phyloP scores from a whole-genome alignment of 2,888 invertebrate species.

The Pyrrhia umbra region DNA sequence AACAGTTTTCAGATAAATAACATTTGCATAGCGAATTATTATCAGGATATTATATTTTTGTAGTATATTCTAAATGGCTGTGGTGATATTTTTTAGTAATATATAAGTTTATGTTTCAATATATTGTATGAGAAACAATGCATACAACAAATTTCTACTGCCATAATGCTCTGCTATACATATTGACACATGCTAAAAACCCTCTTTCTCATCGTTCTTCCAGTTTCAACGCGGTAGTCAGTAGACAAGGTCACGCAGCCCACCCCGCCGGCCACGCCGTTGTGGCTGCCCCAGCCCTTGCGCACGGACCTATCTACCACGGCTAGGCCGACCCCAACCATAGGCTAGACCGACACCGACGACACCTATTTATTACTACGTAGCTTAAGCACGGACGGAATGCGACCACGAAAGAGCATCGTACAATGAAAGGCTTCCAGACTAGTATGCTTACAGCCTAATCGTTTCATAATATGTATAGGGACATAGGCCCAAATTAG shows the following conservation, averaged over 20 bases:
- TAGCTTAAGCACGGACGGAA: slow-evolving; percentile 85
- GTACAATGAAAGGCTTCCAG: slow-evolving; percentile 66
- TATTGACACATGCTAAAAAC: too few relatives aligned
- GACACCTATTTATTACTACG: slow-evolving; percentile 81
- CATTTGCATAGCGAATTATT: too few relatives aligned
- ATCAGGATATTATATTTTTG: too few relatives aligned
- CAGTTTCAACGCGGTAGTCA: slow-evolving; percentile 91
- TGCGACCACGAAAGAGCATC: slow-evolving; percentile 74
- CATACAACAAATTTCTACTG: too few relatives aligned
- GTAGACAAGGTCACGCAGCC: slow-evolving; percentile 89
- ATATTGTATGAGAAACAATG: too few relatives aligned
- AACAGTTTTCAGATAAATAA: too few relatives aligned
- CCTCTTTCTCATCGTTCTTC: slow-evolving; percentile 35
- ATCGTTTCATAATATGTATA: slow-evolving; percentile 85
- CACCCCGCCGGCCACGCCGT: slow-evolving; percentile 84
- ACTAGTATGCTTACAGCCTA: slow-evolving; percentile 66
- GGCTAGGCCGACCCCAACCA: slow-evolving; percentile 70
- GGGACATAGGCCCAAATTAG: slow-evolving; percentile 82
- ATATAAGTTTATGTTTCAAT: too few relatives aligned
- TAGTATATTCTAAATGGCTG: too few relatives aligned
- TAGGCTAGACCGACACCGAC: slow-evolving; percentile 62
- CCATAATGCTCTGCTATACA: too few relatives aligned
- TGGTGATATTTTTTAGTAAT: too few relatives aligned
- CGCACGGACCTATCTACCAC: slow-evolving; percentile 76
- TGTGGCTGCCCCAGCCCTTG: slow-evolving; percentile 77